phyloP scores from a whole-genome alignment of 2,888 invertebrate species.

The Axea sp. region DNA sequence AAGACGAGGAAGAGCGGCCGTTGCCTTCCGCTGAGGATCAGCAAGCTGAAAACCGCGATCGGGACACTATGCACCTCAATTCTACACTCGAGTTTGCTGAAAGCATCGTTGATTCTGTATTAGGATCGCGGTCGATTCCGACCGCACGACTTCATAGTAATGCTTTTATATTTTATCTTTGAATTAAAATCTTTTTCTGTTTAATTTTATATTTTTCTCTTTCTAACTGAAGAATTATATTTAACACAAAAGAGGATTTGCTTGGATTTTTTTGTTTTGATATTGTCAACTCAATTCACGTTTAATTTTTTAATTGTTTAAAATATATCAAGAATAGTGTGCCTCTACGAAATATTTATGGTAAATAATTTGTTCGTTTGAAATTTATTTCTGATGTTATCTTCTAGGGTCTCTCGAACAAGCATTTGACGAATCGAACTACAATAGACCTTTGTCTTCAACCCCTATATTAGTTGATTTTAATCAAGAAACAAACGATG shows the following conservation, averaged over 20 bases:
- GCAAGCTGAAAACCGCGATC: conserved; percentile 67
- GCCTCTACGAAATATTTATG: too few relatives aligned
- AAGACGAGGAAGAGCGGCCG: conserved; percentile 74
- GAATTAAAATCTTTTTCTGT: too few relatives aligned
- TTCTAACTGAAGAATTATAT: too few relatives aligned
- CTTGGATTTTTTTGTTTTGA: too few relatives aligned
- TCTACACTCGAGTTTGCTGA: conserved; percentile 77
- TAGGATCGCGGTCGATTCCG: conserved; percentile 74
- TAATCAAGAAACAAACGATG: conserved; percentile 68
- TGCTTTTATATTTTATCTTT: neutral
- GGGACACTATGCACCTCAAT: conserved; percentile 68
- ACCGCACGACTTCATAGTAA: conserved; percentile 70
- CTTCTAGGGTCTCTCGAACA: conserved; percentile 43
- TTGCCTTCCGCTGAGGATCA: conserved; percentile 70
- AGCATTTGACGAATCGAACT: conserved; percentile 56
- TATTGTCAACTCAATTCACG: too few relatives aligned
- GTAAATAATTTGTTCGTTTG: too few relatives aligned
- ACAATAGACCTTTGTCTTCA: conserved; percentile 57
- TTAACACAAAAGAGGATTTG: too few relatives aligned
- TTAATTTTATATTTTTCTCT: too few relatives aligned
- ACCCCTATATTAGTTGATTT: conserved; percentile 67
- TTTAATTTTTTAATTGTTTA: too few relatives aligned
- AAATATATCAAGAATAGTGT: too few relatives aligned
- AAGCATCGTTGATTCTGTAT: conserved; percentile 79
- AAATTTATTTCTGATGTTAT: too few relatives aligned